A percentile compares a stretch with the other conserved stretches of the same genome.
phyloP scores from a whole-genome alignment of 2,888 invertebrate species.

The Callinectes sapidus region DNA sequence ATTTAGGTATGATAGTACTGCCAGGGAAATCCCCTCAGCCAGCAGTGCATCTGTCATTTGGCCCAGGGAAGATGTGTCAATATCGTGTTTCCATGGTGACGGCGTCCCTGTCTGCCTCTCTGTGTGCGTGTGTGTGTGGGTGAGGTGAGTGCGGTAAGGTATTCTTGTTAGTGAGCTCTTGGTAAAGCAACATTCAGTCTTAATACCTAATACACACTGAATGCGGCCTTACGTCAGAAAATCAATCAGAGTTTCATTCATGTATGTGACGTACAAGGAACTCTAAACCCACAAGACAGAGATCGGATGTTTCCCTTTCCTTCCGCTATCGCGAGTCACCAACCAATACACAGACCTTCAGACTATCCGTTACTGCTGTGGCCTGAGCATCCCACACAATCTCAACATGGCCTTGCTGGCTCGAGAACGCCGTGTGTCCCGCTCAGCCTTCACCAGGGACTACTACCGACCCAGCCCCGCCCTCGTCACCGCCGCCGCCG shows the following conservation, averaged over 20 bases:
- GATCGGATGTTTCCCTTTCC: too few relatives aligned
- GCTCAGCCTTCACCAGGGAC: slow-evolving; percentile 53
- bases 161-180: background rate
- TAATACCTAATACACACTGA: background rate
- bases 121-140: background rate
- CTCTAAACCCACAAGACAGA: background rate
- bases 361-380: background rate
- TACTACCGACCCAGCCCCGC: slow-evolving; percentile 40
- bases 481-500: slow-evolving; percentile 6
- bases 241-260: background rate
- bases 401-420: slow-evolving; percentile 47
- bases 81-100: slow-evolving; percentile 24
- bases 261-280: background rate
- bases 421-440: slow-evolving; percentile 37
- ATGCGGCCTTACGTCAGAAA: background rate
- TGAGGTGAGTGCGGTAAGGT: background rate
- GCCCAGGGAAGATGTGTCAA: background rate
- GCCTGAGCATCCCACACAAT: background rate
- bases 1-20: background rate
- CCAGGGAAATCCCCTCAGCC: too few relatives aligned
- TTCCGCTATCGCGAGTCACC: background rate
- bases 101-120: background rate
- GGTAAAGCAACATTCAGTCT: background rate
- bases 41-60: background rate
- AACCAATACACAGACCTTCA: background rate